phyloP scores from a whole-genome alignment of 2,113 vertebrate genomes.

The Pterocles burchelli region DNA sequence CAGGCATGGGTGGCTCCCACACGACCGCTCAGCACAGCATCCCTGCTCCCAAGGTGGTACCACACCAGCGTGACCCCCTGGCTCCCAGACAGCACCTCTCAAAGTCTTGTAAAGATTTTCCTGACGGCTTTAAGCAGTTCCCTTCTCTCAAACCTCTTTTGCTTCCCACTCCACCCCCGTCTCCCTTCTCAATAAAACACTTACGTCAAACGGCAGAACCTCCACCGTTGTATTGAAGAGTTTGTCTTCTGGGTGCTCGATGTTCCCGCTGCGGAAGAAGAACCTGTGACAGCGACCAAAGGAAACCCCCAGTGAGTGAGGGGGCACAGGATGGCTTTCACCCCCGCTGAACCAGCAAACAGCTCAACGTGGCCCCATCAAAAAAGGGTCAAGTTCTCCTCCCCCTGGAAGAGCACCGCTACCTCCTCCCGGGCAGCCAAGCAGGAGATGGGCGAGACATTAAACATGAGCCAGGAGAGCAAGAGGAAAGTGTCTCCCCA shows the following conservation, averaged over 20 bases:
- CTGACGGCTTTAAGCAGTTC: not conserved
- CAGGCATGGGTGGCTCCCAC: not conserved
- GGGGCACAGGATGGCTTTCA: not conserved
- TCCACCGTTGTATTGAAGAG: slow-evolving; percentile 97
- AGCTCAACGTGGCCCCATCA: not conserved
- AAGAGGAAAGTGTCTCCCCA: not conserved
- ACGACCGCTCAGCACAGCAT: not conserved
- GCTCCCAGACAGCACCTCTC: not conserved
- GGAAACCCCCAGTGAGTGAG: not conserved
- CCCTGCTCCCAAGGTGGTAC: accelerated
- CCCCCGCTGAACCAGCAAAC: not conserved
- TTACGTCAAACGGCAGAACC: slow-evolving; percentile 95
- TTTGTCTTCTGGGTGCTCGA: slow-evolving; percentile 97
- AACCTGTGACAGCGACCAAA: slow-evolving; percentile 79
- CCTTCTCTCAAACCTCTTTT: not conserved
- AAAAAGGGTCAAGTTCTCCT: not conserved
- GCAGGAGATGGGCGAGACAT: not conserved
- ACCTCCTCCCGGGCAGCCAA: not conserved
- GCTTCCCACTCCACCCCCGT: not conserved
- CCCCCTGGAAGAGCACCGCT: not conserved
- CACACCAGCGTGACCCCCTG: not conserved
- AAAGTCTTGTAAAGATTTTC: not conserved
- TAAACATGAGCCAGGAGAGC: not conserved
- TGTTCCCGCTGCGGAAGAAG: slow-evolving; percentile 98
- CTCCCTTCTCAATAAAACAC: slow-evolving; percentile 57